phyloP scores from a whole-genome alignment of 2,113 vertebrate genomes.

The Pycnonotus jocosus region DNA sequence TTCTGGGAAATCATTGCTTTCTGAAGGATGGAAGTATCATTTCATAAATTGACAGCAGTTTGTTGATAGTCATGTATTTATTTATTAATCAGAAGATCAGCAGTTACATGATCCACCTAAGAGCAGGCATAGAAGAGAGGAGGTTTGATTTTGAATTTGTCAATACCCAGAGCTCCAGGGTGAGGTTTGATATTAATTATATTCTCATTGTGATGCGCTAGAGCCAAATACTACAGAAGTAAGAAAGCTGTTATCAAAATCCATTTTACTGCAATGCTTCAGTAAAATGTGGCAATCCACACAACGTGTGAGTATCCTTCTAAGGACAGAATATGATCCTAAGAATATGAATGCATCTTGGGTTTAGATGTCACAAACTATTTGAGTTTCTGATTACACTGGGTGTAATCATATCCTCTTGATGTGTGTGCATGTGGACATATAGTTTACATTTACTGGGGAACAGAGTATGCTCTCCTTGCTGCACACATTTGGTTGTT shows the following conservation, averaged over 20 bases:
- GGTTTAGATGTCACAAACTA: not conserved
- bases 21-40: not conserved
- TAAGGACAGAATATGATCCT: not conserved
- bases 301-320: not conserved
- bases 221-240: not conserved
- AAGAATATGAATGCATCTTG: not conserved
- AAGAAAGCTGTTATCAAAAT: not conserved
- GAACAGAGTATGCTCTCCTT: not conserved
- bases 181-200: not conserved
- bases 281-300: not conserved
- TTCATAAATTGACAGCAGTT: not conserved
- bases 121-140: not conserved
- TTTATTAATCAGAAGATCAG: not conserved
- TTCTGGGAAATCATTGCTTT: not conserved
- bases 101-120: not conserved
- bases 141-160: not conserved
- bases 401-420: not conserved
- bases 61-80: not conserved
- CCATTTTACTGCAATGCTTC: not conserved
- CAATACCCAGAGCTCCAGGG: not conserved
- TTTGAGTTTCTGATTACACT: slow-evolving; percentile 13
- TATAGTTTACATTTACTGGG: not conserved
- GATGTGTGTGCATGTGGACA: not conserved
- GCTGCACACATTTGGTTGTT: not conserved
- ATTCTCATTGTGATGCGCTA: not conserved